Evolutionary conservation across 2,113 vertebrate genomes (phyloP).

Genomic region (Xenus cinereus): DNA sequence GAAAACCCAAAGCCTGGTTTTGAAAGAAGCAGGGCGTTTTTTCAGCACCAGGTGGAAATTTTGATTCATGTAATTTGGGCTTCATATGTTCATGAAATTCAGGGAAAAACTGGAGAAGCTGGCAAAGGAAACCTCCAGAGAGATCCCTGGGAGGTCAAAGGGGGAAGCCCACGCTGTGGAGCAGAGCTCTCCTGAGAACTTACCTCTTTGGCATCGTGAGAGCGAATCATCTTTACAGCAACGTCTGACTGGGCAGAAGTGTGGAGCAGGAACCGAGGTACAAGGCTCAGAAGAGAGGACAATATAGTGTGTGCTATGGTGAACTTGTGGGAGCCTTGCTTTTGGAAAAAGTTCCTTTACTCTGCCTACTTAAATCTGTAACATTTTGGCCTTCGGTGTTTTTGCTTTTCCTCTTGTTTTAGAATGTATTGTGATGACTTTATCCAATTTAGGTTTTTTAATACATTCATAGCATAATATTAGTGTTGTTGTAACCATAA

Average conservation of each 20-base stretch:
- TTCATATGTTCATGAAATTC: neutral
- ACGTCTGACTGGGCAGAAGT: fast-evolving
- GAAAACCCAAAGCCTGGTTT: neutral
- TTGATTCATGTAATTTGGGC: neutral
- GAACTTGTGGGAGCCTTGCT: neutral
- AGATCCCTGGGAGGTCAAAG: too few species aligned
- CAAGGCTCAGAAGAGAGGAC: neutral
- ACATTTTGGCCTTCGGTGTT: neutral
- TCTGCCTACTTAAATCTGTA: neutral
- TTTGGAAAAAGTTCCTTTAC: neutral
- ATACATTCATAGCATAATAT: fast-evolving
- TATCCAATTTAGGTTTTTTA: neutral
- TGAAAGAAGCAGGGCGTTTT: neutral
- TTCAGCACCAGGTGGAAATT: neutral
- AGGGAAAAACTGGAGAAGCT: neutral
- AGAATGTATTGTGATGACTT: neutral
- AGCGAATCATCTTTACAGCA: neutral
- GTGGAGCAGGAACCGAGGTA: neutral
- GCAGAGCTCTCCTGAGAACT: neutral
- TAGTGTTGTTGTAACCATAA: neutral
- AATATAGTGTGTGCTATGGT: fast-evolving
- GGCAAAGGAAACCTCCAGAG: neutral
- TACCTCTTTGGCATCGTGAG: neutral
- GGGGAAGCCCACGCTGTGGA: fast-evolving
- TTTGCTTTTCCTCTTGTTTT: neutral